A percentile compares a stretch with the other conserved stretches of the same genome.
Evolutionary conservation across 2,113 vertebrate species (phyloP).

Genomic region (Oreotrochilus melanogaster): DNA sequence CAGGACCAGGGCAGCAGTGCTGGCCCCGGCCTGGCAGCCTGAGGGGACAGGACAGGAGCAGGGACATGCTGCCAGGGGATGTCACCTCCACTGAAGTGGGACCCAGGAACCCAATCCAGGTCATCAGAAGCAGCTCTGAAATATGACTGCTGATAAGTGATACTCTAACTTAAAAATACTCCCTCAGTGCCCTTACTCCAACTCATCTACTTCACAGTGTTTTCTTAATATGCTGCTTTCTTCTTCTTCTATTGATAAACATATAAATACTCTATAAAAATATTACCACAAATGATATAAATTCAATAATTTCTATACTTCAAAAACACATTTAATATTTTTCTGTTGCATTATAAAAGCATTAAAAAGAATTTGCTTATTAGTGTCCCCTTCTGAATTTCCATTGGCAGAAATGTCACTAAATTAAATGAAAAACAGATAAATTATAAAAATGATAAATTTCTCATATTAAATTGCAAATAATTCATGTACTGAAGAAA

Average conservation of each 20-base stretch:
- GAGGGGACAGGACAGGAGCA: not conserved
- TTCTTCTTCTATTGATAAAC: not conserved
- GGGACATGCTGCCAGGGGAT: rapidly evolving
- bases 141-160: rapidly evolving
- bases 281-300: not conserved
- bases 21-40: rapidly evolving
- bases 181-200: not conserved
- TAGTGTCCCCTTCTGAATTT: not conserved
- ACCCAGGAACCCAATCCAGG: not conserved
- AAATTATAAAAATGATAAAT: too few relatives aligned
- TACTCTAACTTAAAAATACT: not conserved
- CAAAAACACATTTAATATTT: not conserved
- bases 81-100: not conserved
- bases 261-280: not conserved
- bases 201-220: not conserved
- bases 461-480: not conserved
- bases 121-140: not conserved
- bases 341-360: not conserved
- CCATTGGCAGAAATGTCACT: not conserved
- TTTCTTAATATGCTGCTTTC: not conserved
- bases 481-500: not conserved
- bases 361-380: not conserved
- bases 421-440: not conserved
- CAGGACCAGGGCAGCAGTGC: rapidly evolving
- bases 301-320: not conserved